Conservation (phyloP, 2,797 vertebrate genomes). For the Diceros bicornis region DNA sequence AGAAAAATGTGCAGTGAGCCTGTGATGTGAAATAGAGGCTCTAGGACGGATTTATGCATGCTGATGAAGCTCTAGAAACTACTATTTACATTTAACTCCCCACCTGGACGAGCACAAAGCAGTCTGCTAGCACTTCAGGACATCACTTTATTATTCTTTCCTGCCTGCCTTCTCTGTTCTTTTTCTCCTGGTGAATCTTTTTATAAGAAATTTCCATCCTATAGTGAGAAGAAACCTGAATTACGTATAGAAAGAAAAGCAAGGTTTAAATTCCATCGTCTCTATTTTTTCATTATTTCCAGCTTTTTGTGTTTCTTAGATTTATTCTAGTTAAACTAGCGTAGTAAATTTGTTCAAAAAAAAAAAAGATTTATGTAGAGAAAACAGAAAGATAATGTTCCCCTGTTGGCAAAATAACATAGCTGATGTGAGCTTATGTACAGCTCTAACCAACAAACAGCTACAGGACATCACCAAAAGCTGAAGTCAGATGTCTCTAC, state of each 20-base stretch:
- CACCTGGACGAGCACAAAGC: neutral
- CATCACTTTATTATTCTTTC: neutral
- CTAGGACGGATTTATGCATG: neutral
- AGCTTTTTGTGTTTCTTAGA: constrained; percentile 33
- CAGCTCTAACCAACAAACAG: constrained; percentile 8
- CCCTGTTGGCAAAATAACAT: neutral
- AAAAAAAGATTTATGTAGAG: rapidly evolving
- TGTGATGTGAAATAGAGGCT: neutral
- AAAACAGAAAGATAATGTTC: constrained; percentile 32
- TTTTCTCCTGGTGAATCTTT: constrained; percentile 58
- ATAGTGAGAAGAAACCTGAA: constrained; percentile 59
- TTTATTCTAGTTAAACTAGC: constrained; percentile 40
- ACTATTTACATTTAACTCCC: neutral
- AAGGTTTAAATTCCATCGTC: constrained; percentile 40
- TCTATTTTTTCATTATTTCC: constrained; percentile 60
- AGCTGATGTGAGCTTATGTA: neutral
- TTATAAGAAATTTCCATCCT: constrained; percentile 52
- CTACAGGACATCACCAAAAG: neutral
- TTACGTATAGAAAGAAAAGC: constrained; percentile 38
- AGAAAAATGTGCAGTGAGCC: neutral
- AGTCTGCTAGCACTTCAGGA: neutral
- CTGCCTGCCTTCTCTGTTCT: neutral
- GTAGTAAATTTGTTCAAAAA: neutral
- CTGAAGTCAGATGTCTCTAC: neutral
- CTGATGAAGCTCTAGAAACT: constrained; percentile 21